Percentiles rank a stretch among this genome's conserved stretches.
Conservation (phyloP, 2,888 invertebrate genomes). For the Odontocolon sp. region DNA sequence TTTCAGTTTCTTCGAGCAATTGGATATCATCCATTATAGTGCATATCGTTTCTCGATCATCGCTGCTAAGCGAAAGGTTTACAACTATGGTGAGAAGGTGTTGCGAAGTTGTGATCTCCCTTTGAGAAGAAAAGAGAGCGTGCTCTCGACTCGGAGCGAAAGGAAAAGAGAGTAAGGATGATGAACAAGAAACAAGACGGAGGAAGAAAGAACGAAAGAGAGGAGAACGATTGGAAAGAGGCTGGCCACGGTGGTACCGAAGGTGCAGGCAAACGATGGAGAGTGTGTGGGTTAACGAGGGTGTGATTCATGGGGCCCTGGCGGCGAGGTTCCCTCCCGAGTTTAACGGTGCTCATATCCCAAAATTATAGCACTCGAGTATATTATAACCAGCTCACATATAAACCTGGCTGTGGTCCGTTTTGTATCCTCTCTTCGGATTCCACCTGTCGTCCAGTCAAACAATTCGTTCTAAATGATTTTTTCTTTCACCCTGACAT, state of each 20-base stretch:
- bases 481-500: neutral
- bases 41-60: neutral
- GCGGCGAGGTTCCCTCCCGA: slow-evolving; percentile 70
- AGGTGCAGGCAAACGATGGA: slow-evolving; percentile 58
- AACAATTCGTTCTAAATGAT: neutral
- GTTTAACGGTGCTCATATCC: slow-evolving; percentile 76
- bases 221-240: slow-evolving; percentile 59
- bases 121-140: slow-evolving; percentile 36
- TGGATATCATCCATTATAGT: too few relatives aligned
- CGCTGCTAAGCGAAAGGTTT: neutral
- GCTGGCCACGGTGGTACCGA: slow-evolving; percentile 52
- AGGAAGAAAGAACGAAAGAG: slow-evolving; percentile 33
- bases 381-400: slow-evolving; percentile 42
- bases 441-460: slow-evolving; percentile 21
- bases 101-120: slow-evolving; percentile 59
- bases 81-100: slow-evolving; percentile 64
- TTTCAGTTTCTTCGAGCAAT: too few relatives aligned
- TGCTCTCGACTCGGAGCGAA: neutral
- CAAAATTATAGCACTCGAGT: slow-evolving; percentile 68
- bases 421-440: slow-evolving; percentile 22
- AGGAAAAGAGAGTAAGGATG: neutral
- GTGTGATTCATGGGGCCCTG: slow-evolving; percentile 78
- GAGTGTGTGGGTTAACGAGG: slow-evolving; percentile 77
- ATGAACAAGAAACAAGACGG: slow-evolving; percentile 12
- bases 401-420: slow-evolving; percentile 45